Evolutionary conservation across 2,888 invertebrate species (phyloP).

Genomic region (Zygogramma bicolorata): DNA sequence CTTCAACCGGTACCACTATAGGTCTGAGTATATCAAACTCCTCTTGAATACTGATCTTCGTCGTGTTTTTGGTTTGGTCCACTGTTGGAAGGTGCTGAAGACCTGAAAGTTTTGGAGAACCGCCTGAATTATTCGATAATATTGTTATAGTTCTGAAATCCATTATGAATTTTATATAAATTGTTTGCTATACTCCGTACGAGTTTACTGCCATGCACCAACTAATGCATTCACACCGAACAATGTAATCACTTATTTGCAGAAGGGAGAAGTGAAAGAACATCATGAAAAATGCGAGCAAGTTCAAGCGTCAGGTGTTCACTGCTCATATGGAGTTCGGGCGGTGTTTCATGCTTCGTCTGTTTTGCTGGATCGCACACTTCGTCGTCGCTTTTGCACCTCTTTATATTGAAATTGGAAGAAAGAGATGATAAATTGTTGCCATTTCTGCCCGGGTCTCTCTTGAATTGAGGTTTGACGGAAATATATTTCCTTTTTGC

Average conservation of each 20-base stretch:
- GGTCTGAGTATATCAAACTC: too few relatives aligned
- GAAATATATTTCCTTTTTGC: neutral
- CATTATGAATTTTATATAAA: too few relatives aligned
- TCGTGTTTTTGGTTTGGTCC: too few relatives aligned
- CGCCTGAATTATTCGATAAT: too few relatives aligned
- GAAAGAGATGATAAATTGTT: neutral
- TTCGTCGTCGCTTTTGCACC: constrained; percentile 5
- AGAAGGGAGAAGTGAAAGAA: neutral
- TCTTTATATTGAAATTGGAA: constrained; percentile 2
- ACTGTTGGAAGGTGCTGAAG: too few relatives aligned
- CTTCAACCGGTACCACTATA: too few relatives aligned
- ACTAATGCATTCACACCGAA: neutral
- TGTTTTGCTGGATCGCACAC: neutral
- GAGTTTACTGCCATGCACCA: neutral
- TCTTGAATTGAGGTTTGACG: neutral
- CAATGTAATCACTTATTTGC: neutral
- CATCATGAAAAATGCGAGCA: neutral
- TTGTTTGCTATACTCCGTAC: neutral
- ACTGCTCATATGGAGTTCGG: neutral
- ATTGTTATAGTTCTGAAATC: too few relatives aligned
- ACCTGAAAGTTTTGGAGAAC: too few relatives aligned
- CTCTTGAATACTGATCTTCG: too few relatives aligned
- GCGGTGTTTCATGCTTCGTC: neutral
- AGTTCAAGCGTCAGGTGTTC: neutral
- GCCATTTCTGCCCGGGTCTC: neutral